Conservation (phyloP, 2,113 vertebrate species). For the Vulpes lagopus region DNA sequence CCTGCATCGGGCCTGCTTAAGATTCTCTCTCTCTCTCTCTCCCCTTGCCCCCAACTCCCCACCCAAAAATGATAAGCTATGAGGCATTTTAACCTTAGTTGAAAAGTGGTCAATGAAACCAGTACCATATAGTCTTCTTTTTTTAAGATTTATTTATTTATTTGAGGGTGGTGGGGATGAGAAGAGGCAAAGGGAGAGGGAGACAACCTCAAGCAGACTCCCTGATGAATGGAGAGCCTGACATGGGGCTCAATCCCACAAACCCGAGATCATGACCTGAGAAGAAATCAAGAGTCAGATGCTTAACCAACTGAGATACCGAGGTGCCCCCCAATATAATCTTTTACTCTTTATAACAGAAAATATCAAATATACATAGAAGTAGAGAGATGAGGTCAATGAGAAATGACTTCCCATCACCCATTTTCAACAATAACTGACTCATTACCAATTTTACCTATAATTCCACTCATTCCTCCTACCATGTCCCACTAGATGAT, state of each 20-base stretch:
- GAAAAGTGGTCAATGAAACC: slow-evolving; percentile 29
- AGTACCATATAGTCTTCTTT: background rate
- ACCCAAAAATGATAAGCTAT: background rate
- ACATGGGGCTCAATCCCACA: background rate
- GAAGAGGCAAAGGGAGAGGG: background rate
- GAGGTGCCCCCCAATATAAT: background rate
- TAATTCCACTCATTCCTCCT: background rate
- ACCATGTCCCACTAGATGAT: background rate
- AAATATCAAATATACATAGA: slow-evolving; percentile 36
- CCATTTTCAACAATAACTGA: background rate
- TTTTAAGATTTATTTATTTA: background rate
- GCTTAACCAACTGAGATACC: background rate
- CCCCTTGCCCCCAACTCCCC: background rate
- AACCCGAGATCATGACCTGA: background rate
- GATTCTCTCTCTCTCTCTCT: background rate
- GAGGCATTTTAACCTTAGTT: slow-evolving; percentile 33
- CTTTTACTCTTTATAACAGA: slow-evolving; percentile 7
- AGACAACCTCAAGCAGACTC: background rate
- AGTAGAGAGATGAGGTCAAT: background rate
- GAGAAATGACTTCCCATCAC: background rate
- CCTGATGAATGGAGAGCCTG: background rate
- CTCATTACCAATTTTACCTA: slow-evolving; percentile 5
- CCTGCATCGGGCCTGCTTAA: background rate
- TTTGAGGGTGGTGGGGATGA: background rate
- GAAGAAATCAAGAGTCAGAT: background rate